Base-by-base conservation (phyloP, 2,113 vertebrate genomes). In the Antennarius striatus region DNA sequence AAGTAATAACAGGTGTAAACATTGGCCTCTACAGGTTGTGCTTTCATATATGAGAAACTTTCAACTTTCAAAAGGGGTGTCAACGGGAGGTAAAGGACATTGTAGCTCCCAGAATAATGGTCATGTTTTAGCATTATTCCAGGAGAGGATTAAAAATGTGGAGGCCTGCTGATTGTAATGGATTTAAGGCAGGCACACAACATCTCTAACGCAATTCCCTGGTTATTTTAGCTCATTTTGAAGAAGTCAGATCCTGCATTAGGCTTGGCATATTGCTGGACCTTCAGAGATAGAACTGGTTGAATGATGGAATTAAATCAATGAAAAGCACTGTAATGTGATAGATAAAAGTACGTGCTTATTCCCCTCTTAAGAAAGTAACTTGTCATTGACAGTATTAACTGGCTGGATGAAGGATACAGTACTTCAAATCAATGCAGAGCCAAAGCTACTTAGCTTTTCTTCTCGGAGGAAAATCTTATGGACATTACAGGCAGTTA, bases 311-410 rank as follows among this genome's bases (percentile, higher is more conserved):
- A 64, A 82, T 83, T 10, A 68, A 83, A 77, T 75, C 0, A 65
- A 76, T 85, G 59, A 63, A 63, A 75, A 72, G 14, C 43, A 79
- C 40, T 6, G 3, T 30, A 58, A 62, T 64, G 58, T 61, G 50
- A 73, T 75, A 69, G 57, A 83, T 83, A 63, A 74, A 66, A 52
- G 43, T 80, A 73, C 58, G 58, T 67, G 67, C 12, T 29, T 64
- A 52, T 62, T 75, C 45, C 45, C 69, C 47, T 45, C 48, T 10
- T 46, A 64, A 52, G 58, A 67, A 66, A 40, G 53, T 53, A 69
- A 47, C 36, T 48, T 48, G 64, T 73, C 69, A 17, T 50, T 36
- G 40, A 40, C 40, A 32, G 53, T 48, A 84, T 79, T 76, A 79
- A 58, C 73, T 55, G 28, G 30, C 47, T 70, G 51, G 43, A 48